Conservation (phyloP, 2,888 invertebrate species). For the Hanleya hanleyi region DNA sequence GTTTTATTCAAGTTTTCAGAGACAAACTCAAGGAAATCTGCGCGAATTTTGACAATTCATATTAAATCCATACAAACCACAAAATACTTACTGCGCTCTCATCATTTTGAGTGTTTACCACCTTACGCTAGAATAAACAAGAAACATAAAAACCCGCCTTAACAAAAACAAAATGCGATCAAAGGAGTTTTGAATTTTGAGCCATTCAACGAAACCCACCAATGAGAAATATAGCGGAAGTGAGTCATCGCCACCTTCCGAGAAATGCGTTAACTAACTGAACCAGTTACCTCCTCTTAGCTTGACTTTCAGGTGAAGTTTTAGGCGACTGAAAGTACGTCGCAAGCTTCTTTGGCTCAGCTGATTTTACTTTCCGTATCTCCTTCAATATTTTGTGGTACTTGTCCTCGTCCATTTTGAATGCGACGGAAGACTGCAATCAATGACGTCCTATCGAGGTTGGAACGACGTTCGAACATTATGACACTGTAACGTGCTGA, state of each 20-base stretch:
- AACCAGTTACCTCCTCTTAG: constrained; percentile 6
- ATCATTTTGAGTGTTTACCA: too few relatives aligned
- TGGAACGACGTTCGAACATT: too few relatives aligned
- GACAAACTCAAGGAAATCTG: constrained; percentile 4
- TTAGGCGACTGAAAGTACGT: neutral
- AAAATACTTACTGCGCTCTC: constrained; percentile 52
- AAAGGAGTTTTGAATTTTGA: constrained; percentile 5
- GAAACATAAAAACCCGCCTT: too few relatives aligned
- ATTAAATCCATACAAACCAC: neutral
- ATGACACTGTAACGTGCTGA: too few relatives aligned
- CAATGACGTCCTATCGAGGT: too few relatives aligned
- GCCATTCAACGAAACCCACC: neutral
- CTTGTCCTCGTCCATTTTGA: neutral
- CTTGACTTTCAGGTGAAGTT: neutral
- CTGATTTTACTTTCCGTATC: neutral
- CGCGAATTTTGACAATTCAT: too few relatives aligned
- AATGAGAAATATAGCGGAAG: neutral
- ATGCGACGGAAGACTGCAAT: neutral
- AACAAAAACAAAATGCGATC: too few relatives aligned
- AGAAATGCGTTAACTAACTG: neutral
- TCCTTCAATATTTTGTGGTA: neutral
- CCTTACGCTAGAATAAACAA: too few relatives aligned
- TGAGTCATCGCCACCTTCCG: neutral
- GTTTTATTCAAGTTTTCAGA: too few relatives aligned
- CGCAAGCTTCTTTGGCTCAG: neutral